These are phyloP conservation scores for Toxonevra muliebris DNA, from an alignment of 2,888 invertebrate genomes.

Conservation along the genomic window DNA sequence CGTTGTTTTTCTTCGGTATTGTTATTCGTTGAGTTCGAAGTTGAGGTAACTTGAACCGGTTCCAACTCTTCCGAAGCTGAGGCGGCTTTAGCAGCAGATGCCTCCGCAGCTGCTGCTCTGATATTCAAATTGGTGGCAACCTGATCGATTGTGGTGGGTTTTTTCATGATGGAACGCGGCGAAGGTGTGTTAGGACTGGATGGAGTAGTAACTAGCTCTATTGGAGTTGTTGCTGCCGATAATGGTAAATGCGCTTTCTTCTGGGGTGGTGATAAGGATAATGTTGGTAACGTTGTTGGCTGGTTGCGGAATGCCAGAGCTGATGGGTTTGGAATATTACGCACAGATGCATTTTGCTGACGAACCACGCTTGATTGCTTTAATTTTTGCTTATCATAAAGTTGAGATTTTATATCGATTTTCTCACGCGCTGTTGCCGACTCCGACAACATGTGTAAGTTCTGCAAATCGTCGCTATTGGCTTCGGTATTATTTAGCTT, in stretches of 20 bases:
- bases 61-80: conserved; percentile 41
- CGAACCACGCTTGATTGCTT: conserved; percentile 56
- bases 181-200: conserved; percentile 8
- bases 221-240: conserved; percentile 29
- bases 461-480: conserved; percentile 63
- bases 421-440: conserved; percentile 63
- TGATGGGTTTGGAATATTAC: conserved; percentile 74
- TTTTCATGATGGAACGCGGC: conserved; percentile 48
- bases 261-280: neutral
- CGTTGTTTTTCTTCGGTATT: conserved; percentile 21
- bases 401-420: conserved; percentile 56
- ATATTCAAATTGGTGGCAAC: conserved; percentile 63
- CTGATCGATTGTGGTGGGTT: conserved; percentile 62
- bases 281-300: conserved; percentile 47
- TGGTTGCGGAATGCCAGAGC: conserved; percentile 69
- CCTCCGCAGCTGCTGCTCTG: conserved; percentile 57
- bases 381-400: conserved; percentile 65
- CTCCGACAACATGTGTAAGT: conserved; percentile 68
- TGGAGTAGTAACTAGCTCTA: conserved; percentile 13
- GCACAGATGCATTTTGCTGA: conserved; percentile 69
- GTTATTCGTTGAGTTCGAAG: conserved; percentile 33
- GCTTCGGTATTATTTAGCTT: conserved; percentile 22
- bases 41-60: conserved; percentile 39
- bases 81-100: conserved; percentile 48
- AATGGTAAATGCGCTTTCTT: conserved; percentile 26